Evolutionary conservation across 2,888 invertebrate species (phyloP).

Genomic region (Salticus scenicus): DNA sequence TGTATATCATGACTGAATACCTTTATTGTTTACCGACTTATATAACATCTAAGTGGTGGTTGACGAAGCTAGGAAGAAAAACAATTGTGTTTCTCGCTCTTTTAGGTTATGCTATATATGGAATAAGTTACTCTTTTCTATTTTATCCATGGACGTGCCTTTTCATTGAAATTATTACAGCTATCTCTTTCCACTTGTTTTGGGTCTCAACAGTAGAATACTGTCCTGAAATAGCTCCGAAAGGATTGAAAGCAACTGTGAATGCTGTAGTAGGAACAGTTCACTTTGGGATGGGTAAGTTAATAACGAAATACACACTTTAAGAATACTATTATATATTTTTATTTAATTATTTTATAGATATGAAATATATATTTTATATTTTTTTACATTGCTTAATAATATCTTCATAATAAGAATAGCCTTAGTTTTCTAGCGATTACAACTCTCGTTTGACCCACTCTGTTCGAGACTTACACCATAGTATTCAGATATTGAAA

Average conservation of each 20-base stretch:
- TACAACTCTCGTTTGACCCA: too few relatives aligned
- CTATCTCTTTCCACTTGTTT: constrained; percentile 88
- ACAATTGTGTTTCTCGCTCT: constrained; percentile 89
- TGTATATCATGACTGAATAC: constrained; percentile 89
- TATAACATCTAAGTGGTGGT: constrained; percentile 88
- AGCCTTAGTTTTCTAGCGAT: too few relatives aligned
- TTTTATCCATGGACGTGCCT: constrained; percentile 91
- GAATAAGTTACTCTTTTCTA: constrained; percentile 87
- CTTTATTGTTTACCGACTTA: constrained; percentile 88
- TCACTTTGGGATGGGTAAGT: constrained; percentile 81
- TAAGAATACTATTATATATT: too few relatives aligned
- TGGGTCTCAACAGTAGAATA: constrained; percentile 94
- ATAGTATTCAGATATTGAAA: too few relatives aligned
- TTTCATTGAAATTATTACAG: constrained; percentile 84
- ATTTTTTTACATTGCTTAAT: too few relatives aligned
- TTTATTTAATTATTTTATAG: too few relatives aligned
- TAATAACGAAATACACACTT: too few relatives aligned
- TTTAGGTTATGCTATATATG: constrained; percentile 87
- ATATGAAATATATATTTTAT: too few relatives aligned
- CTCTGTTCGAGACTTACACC: too few relatives aligned
- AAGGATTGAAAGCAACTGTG: constrained; percentile 87
- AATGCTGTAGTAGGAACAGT: constrained; percentile 92
- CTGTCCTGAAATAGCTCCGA: constrained; percentile 88
- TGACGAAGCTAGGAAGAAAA: constrained; percentile 86
- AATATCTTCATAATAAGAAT: too few relatives aligned